These are phyloP conservation scores for Siderastrea siderea DNA, from an alignment of 92 coral and sea anemone species.

Conservation along the genomic window DNA sequence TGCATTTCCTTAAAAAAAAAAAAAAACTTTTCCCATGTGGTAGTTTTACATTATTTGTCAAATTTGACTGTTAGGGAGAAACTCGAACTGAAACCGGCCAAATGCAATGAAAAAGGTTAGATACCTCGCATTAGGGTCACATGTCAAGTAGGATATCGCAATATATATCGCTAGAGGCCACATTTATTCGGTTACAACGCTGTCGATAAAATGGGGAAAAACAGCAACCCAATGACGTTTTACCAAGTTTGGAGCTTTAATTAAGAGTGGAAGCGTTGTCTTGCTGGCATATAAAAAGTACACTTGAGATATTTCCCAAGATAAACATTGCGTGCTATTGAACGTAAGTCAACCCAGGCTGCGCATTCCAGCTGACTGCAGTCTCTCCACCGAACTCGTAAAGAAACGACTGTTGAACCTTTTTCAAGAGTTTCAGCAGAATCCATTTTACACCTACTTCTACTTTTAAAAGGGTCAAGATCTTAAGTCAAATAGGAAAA, in stretches of 20 bases:
- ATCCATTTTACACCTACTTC: constrained; percentile 43
- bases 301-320: not conserved
- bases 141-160: constrained; percentile 22
- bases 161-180: not conserved
- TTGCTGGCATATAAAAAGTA: not conserved
- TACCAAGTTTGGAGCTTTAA: not conserved
- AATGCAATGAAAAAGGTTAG: constrained; percentile 15
- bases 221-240: not conserved
- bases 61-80: not conserved
- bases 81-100: not conserved
- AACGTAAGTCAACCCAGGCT: constrained; percentile 8
- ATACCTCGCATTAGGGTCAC: constrained; percentile 2
- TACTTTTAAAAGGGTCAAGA: constrained; percentile 31
- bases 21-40: not conserved
- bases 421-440: not conserved
- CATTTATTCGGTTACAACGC: not conserved
- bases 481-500: constrained; percentile 12
- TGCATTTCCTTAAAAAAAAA: too few relatives aligned
- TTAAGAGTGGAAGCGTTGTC: not conserved
- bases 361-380: constrained; percentile 47
- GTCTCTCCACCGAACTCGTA: not conserved
- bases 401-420: not conserved
- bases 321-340: constrained; percentile 38
- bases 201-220: not conserved
- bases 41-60: not conserved